These are phyloP conservation scores for Tetraodon nigroviridis DNA, from an alignment of 2,113 vertebrate species.

Conservation along the genomic window DNA sequence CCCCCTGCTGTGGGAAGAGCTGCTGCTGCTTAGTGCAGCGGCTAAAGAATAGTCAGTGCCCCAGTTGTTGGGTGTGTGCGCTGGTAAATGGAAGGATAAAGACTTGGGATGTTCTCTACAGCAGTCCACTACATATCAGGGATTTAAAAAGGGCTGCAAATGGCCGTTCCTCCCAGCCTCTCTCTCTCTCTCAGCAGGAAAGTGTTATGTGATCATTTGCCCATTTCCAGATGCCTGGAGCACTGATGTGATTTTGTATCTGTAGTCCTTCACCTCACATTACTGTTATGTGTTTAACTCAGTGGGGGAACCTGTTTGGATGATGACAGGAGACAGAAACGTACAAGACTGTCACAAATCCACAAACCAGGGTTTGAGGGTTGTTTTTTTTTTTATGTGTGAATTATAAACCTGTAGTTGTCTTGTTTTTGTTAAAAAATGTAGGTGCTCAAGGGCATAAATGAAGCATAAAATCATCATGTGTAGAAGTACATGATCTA, in stretches of 20 bases:
- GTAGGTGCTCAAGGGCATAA: too few relatives aligned
- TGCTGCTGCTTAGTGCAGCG: conserved; percentile 54
- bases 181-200: conserved; percentile 37
- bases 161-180: conserved; percentile 16
- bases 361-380: neutral
- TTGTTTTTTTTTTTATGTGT: neutral
- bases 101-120: conserved; percentile 35
- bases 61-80: conserved; percentile 27
- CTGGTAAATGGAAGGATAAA: conserved; percentile 19
- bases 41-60: conserved; percentile 52
- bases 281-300: conserved; percentile 18
- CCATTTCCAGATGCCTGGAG: conserved; percentile 21
- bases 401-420: neutral
- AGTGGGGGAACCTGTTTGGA: neutral
- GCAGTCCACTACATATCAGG: conserved; percentile 32
- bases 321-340: too few relatives aligned
- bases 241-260: conserved; percentile 28
- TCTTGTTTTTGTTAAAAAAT: neutral
- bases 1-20: conserved; percentile 55
- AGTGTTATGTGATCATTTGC: conserved; percentile 34
- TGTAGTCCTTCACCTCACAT: conserved; percentile 14
- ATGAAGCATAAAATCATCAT: too few relatives aligned
- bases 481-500: conserved; percentile 12
- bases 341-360: too few relatives aligned
- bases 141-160: conserved; percentile 36